Base-by-base conservation (phyloP, 2,888 invertebrate species). In the Melitaea athalia region DNA sequence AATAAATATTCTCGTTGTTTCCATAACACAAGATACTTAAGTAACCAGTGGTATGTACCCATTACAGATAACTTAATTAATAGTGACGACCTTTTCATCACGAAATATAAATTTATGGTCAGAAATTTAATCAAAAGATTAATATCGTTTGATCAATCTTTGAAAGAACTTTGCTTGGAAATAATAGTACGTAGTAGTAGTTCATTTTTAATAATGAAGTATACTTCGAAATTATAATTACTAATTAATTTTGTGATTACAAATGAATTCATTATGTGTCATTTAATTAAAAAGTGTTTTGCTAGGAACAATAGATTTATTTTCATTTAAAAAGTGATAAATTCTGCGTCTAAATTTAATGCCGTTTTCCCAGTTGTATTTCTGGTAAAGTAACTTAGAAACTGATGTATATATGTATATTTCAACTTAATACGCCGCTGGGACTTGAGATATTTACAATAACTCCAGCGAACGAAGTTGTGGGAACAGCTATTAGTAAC, bases 141-240 rank as follows among this genome's bases (percentile, higher is more conserved):
- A 63, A 71, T 68, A 66, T 57, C 50, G 55, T 68, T 63, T 63
- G 60, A 68, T 71, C 66, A 63, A 68, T 71, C 63, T 71, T 68
- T 61, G 60, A 63, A 68, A n/a, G 38, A 63, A 53, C 60, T 68
- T 55, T 45, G 24, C 49, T 67, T 61, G 62, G 52, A 45, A 62
- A 59, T 68, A 64, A 65, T 65, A 31, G 53, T 5, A 62, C 38
- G 24, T 45, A 43, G 24, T 63, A 50, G 24, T 45, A 43, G 24
- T 63, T 55, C 24, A 45, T 38, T 11, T 11, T 49, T 11, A 5
- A 59, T n/a, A 45, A 17, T 33, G 0, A 3, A 47, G 61, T 14
- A 55, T 17, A 5, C 14, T 7, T 14, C n/a, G 8, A 55, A 55
- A 33, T 33, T 33, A 55, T 55, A 38, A 38, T 55, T 55, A 33